Conservation (phyloP, 2,797 vertebrate species). For the Halcyon leucocephala region DNA sequence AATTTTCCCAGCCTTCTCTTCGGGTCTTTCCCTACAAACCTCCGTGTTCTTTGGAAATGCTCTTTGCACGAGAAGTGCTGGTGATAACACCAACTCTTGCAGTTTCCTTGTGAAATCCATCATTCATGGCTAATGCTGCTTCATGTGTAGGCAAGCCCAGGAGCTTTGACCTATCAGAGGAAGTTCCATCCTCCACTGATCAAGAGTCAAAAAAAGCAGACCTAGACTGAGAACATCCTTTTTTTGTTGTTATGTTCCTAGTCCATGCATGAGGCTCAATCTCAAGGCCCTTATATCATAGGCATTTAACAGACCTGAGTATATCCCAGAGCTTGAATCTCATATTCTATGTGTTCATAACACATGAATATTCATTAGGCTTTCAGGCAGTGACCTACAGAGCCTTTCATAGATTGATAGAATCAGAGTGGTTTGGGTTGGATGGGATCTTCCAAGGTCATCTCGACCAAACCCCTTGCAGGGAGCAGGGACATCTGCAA, state of each 20-base stretch:
- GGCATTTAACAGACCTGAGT: background rate
- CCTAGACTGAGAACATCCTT: background rate
- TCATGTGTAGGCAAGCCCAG: accelerated
- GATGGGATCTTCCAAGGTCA: background rate
- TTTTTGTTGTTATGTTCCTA: background rate
- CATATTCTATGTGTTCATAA: background rate
- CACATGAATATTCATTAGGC: background rate
- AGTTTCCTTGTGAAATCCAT: background rate
- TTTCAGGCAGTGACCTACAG: background rate
- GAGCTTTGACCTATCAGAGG: background rate
- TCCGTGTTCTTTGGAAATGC: background rate
- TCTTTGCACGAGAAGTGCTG: background rate
- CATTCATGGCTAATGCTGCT: accelerated
- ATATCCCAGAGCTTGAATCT: background rate
- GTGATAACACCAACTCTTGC: accelerated
- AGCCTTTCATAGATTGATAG: background rate
- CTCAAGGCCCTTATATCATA: background rate
- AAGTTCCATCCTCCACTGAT: background rate
- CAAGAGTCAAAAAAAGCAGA: background rate
- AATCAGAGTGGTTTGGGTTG: background rate
- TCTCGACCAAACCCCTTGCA: background rate
- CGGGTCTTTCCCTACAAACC: accelerated
- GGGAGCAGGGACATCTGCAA: background rate
- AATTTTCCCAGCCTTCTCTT: background rate
- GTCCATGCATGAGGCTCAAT: background rate